Conservation (phyloP, 2,797 vertebrate genomes). For the Lagodon rhomboides region DNA sequence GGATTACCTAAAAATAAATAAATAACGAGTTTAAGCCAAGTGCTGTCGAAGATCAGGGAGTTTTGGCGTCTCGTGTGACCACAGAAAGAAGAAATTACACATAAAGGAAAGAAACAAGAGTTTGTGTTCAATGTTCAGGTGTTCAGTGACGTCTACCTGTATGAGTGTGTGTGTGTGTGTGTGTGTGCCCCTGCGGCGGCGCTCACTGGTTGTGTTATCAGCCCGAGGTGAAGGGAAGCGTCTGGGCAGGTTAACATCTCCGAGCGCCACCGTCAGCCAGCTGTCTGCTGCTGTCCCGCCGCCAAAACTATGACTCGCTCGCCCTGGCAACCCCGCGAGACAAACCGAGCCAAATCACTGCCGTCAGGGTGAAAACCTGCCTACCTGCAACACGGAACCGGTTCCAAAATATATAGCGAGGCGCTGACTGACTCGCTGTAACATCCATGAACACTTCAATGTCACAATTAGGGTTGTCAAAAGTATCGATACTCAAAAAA, state of each 20-base stretch:
- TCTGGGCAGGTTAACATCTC: slow-evolving; percentile 67
- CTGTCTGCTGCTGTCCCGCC: slow-evolving; percentile 58
- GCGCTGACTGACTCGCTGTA: slow-evolving; percentile 2
- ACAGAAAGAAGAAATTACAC: background rate
- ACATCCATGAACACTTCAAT: background rate
- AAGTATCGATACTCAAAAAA: too few relatives aligned
- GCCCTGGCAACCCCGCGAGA: slow-evolving; percentile 39
- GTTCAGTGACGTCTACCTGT: background rate
- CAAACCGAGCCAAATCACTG: slow-evolving; percentile 25
- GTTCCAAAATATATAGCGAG: background rate
- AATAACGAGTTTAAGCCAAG: background rate
- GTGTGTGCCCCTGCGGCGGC: background rate
- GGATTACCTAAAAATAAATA: background rate
- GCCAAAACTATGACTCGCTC: slow-evolving; percentile 58
- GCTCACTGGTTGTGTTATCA: slow-evolving; percentile 18
- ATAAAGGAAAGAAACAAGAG: too few relatives aligned
- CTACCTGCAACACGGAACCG: background rate
- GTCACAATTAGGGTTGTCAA: too few relatives aligned
- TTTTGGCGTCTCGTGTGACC: background rate
- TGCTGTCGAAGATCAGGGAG: background rate
- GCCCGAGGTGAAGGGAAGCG: slow-evolving; percentile 56
- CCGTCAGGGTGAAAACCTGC: slow-evolving; percentile 14
- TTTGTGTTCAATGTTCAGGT: too few relatives aligned
- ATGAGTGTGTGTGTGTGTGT: background rate
- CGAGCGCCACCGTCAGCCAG: slow-evolving; percentile 55